These are phyloP conservation scores for Drosophila jambulina DNA, from an alignment of 1,140 invertebrate genomes.

Conservation along the genomic window DNA sequence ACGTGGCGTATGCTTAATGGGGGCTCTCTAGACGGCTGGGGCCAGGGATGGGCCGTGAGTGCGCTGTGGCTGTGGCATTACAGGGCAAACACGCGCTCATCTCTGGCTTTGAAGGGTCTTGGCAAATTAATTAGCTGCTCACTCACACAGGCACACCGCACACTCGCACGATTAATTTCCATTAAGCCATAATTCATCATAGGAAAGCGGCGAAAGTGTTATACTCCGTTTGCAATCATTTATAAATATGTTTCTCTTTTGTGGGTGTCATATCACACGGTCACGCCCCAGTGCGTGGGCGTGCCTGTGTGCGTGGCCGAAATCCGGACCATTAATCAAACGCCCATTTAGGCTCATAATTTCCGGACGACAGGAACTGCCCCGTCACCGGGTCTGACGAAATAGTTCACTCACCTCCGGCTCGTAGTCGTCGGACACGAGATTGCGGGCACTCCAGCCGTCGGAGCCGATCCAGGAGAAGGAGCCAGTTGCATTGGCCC, in stretches of 20 bases:
- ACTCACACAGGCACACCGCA: slow-evolving; percentile 18
- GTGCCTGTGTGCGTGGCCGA: slow-evolving; percentile 37
- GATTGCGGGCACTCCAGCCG: slow-evolving; percentile 94
- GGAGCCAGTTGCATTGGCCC: slow-evolving; percentile 93
- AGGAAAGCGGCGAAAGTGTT: slow-evolving; percentile 18
- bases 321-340: slow-evolving; percentile 73
- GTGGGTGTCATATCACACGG: slow-evolving; percentile 53
- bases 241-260: slow-evolving; percentile 57
- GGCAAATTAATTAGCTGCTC: slow-evolving; percentile 63
- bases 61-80: neutral
- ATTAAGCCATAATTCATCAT: slow-evolving; percentile 81
- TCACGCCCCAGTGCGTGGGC: slow-evolving; percentile 33
- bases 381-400: slow-evolving; percentile 10
- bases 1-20: slow-evolving; percentile 67
- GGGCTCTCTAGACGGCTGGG: neutral
- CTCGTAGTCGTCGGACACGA: slow-evolving; percentile 96
- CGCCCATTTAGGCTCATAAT: slow-evolving; percentile 75
- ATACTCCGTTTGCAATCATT: slow-evolving; percentile 56
- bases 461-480: slow-evolving; percentile 98
- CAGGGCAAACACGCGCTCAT: slow-evolving; percentile 7
- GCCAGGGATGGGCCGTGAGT: slow-evolving; percentile 1
- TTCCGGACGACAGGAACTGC: slow-evolving; percentile 41
- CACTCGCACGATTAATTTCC: slow-evolving; percentile 75
- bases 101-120: slow-evolving; percentile 18
- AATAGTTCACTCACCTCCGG: slow-evolving; percentile 87